Base-by-base conservation (phyloP, 2,113 vertebrate species). In the Rafetus swinhoei region DNA sequence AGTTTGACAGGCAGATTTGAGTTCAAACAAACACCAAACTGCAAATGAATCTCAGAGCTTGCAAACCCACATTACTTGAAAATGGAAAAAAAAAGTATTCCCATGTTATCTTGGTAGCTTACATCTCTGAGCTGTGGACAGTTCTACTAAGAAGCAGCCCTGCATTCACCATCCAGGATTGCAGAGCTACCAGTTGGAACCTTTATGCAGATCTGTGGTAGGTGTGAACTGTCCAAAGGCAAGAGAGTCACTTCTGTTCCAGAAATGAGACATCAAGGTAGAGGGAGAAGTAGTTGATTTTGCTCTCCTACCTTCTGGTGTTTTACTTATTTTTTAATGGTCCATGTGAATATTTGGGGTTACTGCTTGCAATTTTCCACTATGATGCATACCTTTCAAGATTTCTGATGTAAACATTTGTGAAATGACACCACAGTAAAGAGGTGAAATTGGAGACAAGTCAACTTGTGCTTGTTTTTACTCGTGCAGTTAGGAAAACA, bases 391-490 rank as follows among this genome's bases (percentile, higher is more conserved):
- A 9, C 0, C 35, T 77, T 77, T 45, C 35, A 77, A 76, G 0
- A 89, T 65, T 1, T 0, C n/a, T 85, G 24, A n/a, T 74, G 83
- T 84, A 27, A 90, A 76, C 1, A 0, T 81, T 90, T 91, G 84
- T 32, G 19, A 1, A 18, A 56, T 69, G 69, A 2, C 5, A 82
- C 35, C 39, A 84, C 22, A n/a, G 82, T 74, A 87, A 77, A 3
- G 72, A 91, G 77, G 85, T 94, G 86, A 94, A 90, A 87, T 57
- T 93, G 32, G 77, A 97, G 56, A 93, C 77, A 83, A 96, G 87
- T 88, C 94, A 95, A 86, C 11, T 96, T 94, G 60, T 93, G 52
- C 57, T 96, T 96, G 45, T 72, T 93, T 88, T 96, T 90, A 29
- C 77, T 88, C 60, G 89, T 82, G 55, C 90, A 94, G 69, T 87